Evolutionary conservation across 2,113 vertebrate genomes (phyloP).

Genomic region (Eulemur rufifrons): DNA sequence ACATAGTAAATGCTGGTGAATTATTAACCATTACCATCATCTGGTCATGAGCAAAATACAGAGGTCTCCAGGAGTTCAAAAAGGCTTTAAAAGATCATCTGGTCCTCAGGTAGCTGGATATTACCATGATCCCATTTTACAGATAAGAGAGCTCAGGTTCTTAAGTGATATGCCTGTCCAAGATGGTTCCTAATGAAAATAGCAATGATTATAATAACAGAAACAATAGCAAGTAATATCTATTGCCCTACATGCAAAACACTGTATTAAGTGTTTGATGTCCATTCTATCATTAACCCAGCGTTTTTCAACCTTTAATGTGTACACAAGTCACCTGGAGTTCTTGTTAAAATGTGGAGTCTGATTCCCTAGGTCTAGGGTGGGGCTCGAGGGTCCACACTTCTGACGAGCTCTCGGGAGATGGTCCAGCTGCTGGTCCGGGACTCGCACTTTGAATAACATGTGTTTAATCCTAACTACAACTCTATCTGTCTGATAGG

Average conservation of each 20-base stretch:
- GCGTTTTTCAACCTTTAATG: neutral
- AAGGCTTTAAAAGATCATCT: neutral
- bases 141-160: neutral
- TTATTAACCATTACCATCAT: neutral
- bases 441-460: neutral
- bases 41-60: neutral
- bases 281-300: neutral
- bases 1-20: neutral
- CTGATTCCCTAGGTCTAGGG: neutral
- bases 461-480: neutral
- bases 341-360: neutral
- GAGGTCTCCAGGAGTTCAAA: neutral
- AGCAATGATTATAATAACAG: neutral
- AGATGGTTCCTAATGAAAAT: conserved; percentile 45
- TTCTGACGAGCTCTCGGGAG: neutral
- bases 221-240: neutral
- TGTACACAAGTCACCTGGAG: neutral
- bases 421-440: neutral
- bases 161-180: neutral
- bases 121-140: neutral
- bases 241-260: neutral
- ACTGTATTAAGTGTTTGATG: neutral
- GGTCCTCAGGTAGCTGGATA: neutral
- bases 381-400: neutral
- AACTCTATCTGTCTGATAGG: neutral